These are phyloP conservation scores for Merodon equestris DNA, from an alignment of 2,888 invertebrate genomes.

Conservation along the genomic window DNA sequence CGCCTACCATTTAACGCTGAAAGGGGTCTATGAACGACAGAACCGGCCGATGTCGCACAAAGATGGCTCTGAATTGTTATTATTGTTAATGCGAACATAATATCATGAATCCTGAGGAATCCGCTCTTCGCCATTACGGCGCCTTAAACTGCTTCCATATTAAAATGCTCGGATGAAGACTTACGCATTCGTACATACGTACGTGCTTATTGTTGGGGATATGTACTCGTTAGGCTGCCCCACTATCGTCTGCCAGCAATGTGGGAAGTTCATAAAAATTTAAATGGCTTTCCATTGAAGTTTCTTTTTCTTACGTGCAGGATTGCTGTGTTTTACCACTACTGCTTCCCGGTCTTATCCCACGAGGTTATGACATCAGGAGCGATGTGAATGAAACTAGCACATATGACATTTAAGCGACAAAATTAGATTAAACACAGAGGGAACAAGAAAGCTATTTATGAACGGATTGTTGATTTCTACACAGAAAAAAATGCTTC, in stretches of 20 bases:
- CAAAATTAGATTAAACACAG: conserved; percentile 9
- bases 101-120: conserved; percentile 20
- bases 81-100: conserved; percentile 48
- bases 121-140: conserved; percentile 24
- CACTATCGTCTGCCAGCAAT: not conserved
- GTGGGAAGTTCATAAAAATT: conserved; percentile 56
- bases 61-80: conserved; percentile 52
- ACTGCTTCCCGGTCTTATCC: not conserved
- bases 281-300: conserved; percentile 70
- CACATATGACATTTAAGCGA: conserved; percentile 56
- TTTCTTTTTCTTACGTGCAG: not conserved
- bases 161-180: conserved; percentile 9
- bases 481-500: conserved; percentile 14
- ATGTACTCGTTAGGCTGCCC: no score
- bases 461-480: conserved; percentile 41
- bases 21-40: conserved; percentile 1
- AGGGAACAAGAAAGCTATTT: conserved; percentile 37
- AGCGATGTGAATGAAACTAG: conserved; percentile 29
- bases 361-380: no score
- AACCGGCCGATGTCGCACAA: conserved; percentile 28
- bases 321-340: conserved; percentile 57
- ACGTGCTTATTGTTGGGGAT: no score
- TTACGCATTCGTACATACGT: no score
- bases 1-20: no score
- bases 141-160: conserved; percentile 4